phyloP scores from a whole-genome alignment of 2,888 invertebrate species.

The Trichacis sp. region DNA sequence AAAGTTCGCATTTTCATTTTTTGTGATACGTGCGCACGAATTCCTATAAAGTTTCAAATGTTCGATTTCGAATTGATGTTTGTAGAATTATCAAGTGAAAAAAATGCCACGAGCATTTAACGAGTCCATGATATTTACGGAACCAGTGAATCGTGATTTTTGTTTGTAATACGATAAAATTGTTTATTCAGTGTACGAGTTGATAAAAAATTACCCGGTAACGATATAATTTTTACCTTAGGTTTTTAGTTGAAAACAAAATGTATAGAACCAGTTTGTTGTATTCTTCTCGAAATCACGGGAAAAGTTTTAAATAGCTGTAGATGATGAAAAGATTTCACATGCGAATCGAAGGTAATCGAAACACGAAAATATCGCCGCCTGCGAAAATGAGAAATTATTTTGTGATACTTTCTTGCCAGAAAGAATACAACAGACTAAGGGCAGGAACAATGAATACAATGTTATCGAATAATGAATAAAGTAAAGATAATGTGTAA shows the following conservation, averaged over 20 bases:
- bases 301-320: slow-evolving; percentile 46
- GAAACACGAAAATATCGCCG: too few species aligned
- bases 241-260: slow-evolving; percentile 47
- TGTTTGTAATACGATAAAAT: slow-evolving; percentile 29
- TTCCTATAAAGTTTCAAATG: slow-evolving; percentile 16
- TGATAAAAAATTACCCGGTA: slow-evolving; percentile 16
- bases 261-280: slow-evolving; percentile 59
- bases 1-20: not conserved
- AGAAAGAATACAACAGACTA: slow-evolving; percentile 68
- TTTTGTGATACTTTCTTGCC: slow-evolving; percentile 69
- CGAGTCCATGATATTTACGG: slow-evolving; percentile 35
- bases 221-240: slow-evolving; percentile 23
- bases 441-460: slow-evolving; percentile 59
- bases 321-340: slow-evolving; percentile 44
- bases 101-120: slow-evolving; percentile 37
- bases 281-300: slow-evolving; percentile 58
- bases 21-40: slow-evolving; percentile 12
- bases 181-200: slow-evolving; percentile 14
- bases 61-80: slow-evolving; percentile 21
- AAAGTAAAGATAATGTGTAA: slow-evolving; percentile 62
- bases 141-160: slow-evolving; percentile 25
- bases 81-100: slow-evolving; percentile 15
- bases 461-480: slow-evolving; percentile 64
- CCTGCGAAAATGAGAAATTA: slow-evolving; percentile 65
- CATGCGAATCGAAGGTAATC: slow-evolving; percentile 43